phyloP scores from a whole-genome alignment of 2,797 vertebrate genomes.

The Epinephelus coioides region DNA sequence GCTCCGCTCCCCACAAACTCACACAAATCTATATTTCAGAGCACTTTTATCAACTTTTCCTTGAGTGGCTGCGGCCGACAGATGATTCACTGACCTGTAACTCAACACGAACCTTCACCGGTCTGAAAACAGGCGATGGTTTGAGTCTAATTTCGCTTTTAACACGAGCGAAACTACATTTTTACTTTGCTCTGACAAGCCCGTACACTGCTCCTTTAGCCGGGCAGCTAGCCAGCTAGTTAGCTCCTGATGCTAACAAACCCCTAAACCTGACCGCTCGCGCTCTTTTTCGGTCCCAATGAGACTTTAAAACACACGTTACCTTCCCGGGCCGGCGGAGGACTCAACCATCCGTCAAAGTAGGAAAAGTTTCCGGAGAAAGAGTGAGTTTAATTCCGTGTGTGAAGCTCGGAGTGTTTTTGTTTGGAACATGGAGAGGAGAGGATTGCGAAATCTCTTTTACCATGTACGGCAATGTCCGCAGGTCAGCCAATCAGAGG shows the following conservation, averaged over 20 bases:
- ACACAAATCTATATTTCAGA: neutral
- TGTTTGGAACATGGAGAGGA: conserved; percentile 84
- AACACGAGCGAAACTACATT: accelerated
- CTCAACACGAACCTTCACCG: accelerated
- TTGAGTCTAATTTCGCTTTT: accelerated
- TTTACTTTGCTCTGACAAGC: neutral
- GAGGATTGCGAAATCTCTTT: conserved; percentile 88
- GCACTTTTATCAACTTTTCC: conserved; percentile 58
- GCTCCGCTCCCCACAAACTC: neutral
- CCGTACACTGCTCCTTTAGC: conserved; percentile 11
- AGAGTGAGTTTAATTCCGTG: conserved; percentile 59
- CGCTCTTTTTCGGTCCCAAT: neutral
- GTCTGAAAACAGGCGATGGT: accelerated
- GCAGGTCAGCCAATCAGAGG: conserved; percentile 75
- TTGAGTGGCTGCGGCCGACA: neutral
- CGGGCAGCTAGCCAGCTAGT: conserved; percentile 62
- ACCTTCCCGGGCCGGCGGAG: conserved; percentile 68
- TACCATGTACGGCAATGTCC: conserved; percentile 85
- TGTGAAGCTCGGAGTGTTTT: conserved; percentile 79
- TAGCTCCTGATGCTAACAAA: conserved; percentile 61
- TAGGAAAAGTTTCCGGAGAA: neutral
- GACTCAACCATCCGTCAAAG: conserved; percentile 45
- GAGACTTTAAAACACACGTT: conserved; percentile 47
- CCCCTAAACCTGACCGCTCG: neutral
- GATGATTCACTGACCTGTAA: accelerated